These are phyloP conservation scores for Acrocephalus scirpaceus DNA, from an alignment of 2,797 vertebrate species.

Conservation along the genomic window DNA sequence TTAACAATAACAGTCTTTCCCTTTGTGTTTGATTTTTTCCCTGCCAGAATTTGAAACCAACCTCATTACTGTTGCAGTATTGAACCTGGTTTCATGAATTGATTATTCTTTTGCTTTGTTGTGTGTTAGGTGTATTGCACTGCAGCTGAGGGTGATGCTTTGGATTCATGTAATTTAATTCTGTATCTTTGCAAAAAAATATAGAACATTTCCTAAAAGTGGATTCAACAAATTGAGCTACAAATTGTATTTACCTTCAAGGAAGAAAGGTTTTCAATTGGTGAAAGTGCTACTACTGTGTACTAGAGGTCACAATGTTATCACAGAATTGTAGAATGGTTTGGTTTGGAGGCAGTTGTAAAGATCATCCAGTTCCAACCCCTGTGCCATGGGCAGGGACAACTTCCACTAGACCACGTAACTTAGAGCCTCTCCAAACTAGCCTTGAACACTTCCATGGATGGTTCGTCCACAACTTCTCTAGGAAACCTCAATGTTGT, in stretches of 20 bases:
- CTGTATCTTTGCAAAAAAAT: constrained; percentile 22
- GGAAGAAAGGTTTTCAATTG: neutral
- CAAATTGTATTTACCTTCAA: neutral
- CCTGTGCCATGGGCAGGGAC: no score
- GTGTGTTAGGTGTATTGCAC: neutral
- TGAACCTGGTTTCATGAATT: neutral
- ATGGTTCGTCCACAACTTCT: neutral
- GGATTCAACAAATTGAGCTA: neutral
- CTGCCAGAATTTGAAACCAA: neutral
- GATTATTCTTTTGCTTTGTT: neutral
- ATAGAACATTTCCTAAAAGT: neutral
- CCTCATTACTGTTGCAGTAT: neutral
- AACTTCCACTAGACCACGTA: neutral
- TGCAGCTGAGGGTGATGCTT: neutral
- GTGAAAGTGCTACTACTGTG: neutral
- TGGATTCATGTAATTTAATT: constrained; percentile 9
- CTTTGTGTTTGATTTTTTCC: neutral
- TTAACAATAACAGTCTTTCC: neutral
- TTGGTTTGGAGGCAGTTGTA: neutral
- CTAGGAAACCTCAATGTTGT: neutral
- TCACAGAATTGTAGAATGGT: neutral
- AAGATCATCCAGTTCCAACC: neutral
- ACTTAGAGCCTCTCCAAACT: neutral
- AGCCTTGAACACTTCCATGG: neutral
- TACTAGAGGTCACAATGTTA: neutral